These are phyloP conservation scores for Pseudachorutes palmiensis DNA, from an alignment of 1,140 invertebrate species.

Conservation along the genomic window DNA sequence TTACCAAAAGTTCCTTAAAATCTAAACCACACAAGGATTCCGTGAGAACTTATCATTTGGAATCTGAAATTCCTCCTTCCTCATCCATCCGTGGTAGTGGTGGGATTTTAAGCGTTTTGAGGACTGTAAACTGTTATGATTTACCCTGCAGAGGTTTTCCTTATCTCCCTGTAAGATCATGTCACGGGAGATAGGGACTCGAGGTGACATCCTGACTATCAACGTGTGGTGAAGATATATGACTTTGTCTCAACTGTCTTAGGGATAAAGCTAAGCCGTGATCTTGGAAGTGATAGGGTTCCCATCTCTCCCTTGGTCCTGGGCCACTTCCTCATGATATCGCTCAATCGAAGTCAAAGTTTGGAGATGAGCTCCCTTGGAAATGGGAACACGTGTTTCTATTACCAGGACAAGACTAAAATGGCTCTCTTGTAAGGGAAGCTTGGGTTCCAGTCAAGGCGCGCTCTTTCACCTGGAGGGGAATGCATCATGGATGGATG, in stretches of 20 bases:
- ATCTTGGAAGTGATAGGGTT: no score
- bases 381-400: conserved; percentile 5
- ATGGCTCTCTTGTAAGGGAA: conserved; percentile 6
- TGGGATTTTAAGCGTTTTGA: neutral
- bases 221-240: conserved; percentile 8
- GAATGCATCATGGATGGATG: no score
- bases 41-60: neutral
- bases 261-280: neutral
- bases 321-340: neutral
- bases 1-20: no score
- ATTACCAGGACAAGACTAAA: neutral
- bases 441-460: conserved; percentile 4
- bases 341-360: neutral
- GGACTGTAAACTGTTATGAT: neutral
- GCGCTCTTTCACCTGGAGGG: neutral
- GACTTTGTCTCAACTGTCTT: neutral
- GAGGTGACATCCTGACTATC: neutral
- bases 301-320: no score
- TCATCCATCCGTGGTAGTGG: neutral
- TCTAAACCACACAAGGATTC: neutral
- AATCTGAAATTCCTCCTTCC: neutral
- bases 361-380: neutral
- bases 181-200: neutral
- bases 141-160: neutral
- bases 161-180: neutral